phyloP scores from a whole-genome alignment of 2,113 vertebrate genomes.

The Gallinago undulata region DNA sequence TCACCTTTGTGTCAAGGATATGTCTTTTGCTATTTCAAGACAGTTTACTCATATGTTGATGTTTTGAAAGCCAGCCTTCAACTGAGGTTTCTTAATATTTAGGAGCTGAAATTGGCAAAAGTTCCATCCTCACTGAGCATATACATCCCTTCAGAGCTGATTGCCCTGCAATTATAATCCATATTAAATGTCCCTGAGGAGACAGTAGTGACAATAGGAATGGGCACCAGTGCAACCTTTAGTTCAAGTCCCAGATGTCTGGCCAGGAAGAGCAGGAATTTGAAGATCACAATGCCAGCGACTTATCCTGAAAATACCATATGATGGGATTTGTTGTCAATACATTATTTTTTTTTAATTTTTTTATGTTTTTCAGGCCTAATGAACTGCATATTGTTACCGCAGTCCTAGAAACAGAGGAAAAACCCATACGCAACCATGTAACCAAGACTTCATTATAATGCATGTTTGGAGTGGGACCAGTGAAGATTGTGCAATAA shows the following conservation, averaged over 20 bases:
- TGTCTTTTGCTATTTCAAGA: background rate
- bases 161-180: background rate
- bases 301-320: background rate
- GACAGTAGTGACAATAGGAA: background rate
- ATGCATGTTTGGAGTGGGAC: background rate
- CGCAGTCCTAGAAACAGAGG: background rate
- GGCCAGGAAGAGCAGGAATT: background rate
- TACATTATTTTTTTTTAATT: background rate
- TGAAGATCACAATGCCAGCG: background rate
- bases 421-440: background rate
- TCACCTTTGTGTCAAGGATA: background rate
- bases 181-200: background rate
- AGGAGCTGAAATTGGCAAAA: background rate
- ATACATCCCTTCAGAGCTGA: background rate
- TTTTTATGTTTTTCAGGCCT: background rate
- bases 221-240: background rate
- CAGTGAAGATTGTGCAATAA: background rate
- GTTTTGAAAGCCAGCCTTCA: background rate
- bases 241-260: background rate
- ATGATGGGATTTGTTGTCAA: background rate
- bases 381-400: background rate
- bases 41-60: background rate
- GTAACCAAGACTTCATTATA: background rate
- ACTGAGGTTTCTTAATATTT: background rate
- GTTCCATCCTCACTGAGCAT: background rate